A percentile compares a stretch with the other conserved stretches of the same genome.
These are phyloP conservation scores for Amphilophus citrinellus DNA, from an alignment of 2,113 vertebrate species.

Conservation along the genomic window DNA sequence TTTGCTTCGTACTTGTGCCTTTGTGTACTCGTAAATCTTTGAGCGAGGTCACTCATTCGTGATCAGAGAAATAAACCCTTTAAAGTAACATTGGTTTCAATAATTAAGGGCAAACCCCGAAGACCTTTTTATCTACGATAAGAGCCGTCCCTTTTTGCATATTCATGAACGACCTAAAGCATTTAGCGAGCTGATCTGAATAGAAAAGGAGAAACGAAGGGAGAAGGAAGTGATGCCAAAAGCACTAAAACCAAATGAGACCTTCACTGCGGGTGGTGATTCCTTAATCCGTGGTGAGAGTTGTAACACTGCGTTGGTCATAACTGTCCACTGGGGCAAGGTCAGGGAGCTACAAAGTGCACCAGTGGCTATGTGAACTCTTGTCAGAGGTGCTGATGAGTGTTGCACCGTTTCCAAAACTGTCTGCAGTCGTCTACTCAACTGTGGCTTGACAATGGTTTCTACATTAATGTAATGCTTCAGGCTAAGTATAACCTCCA, in stretches of 20 bases:
- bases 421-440: conserved; percentile 77
- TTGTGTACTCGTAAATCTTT: conserved; percentile 14
- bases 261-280: conserved; percentile 60
- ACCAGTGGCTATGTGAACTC: conserved; percentile 75
- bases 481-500: conserved; percentile 68
- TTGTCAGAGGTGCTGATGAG: conserved; percentile 76
- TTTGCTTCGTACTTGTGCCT: not conserved
- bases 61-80: conserved; percentile 43
- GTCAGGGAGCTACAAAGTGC: conserved; percentile 64
- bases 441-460: conserved; percentile 72
- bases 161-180: conserved; percentile 76
- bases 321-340: conserved; percentile 74
- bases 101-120: conserved; percentile 61
- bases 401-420: conserved; percentile 80
- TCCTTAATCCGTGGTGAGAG: conserved; percentile 68
- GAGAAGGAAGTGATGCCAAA: conserved; percentile 60
- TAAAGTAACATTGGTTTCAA: conserved; percentile 50
- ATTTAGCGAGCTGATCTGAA: conserved; percentile 62
- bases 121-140: conserved; percentile 58
- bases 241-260: conserved; percentile 64
- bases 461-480: conserved; percentile 56
- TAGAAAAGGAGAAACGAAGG: conserved; percentile 43
- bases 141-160: conserved; percentile 60
- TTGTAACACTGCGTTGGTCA: conserved; percentile 65
- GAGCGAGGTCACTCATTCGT: conserved; percentile 1